A percentile compares a stretch with the other conserved stretches of the same genome.
Evolutionary conservation across 2,888 invertebrate species (phyloP).

Genomic region (Zygothrica quintamaculata): DNA sequence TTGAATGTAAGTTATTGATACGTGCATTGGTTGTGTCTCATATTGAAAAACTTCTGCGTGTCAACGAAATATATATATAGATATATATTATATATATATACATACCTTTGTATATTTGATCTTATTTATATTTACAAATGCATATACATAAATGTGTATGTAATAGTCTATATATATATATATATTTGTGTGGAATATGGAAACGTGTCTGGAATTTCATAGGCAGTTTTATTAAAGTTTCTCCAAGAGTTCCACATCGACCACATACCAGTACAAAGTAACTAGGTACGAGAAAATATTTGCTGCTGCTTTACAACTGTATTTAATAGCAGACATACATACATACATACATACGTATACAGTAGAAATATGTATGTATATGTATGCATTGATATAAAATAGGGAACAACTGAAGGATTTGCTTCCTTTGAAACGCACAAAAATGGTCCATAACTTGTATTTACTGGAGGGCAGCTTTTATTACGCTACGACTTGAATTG

Average conservation of each 20-base stretch:
- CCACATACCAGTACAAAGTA: conserved; percentile 5
- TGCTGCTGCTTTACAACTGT: conserved; percentile 50
- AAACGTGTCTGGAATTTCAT: conserved; percentile 66
- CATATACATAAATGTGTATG: conserved; percentile 12
- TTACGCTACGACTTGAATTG: conserved; percentile 44
- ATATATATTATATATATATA: background rate
- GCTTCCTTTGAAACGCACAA: conserved; percentile 26
- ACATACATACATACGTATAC: too few relatives aligned
- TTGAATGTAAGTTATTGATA: conserved; percentile 67
- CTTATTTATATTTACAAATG: background rate
- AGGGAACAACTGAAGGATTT: conserved; percentile 39
- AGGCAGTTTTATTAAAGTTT: conserved; percentile 27
- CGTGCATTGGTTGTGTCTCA: conserved; percentile 59
- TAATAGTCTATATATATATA: conserved; percentile 13
- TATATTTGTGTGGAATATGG: conserved; percentile 44
- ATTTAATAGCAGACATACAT: conserved; percentile 41
- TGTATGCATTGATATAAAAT: conserved; percentile 12
- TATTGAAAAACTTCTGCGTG: conserved; percentile 41
- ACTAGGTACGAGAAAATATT: conserved; percentile 44
- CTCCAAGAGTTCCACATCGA: background rate
- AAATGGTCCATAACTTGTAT: conserved; percentile 56
- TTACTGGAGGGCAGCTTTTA: conserved; percentile 36
- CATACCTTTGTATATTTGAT: conserved; percentile 15
- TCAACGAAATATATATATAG: conserved; percentile 38
- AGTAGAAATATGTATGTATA: background rate